Evolutionary conservation across 2,888 invertebrate genomes (phyloP), one percentile per base, ranked within the genome.

Genomic region (Noctua pronuba): DNA sequence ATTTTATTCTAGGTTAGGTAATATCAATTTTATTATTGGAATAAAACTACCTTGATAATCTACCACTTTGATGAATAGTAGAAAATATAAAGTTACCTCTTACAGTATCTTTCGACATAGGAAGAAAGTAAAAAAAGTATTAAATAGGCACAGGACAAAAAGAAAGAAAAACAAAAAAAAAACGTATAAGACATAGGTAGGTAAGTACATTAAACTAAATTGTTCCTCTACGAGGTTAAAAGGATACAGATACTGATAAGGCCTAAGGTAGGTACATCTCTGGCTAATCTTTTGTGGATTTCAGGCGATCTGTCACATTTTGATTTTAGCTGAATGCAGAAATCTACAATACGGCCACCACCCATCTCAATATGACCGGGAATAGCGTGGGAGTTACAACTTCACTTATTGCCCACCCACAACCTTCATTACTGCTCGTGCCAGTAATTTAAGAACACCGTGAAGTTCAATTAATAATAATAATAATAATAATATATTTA

Each of bases 391-490:
- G 70, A 55, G 82, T 67, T 46, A 76, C 52, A 79, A 64, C 55
- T 82, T 76, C 46, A 82, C 49, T 82, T 62, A 82, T n/a, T 68
- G 24, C 11, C 66, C 70, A 55, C 77, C 80, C 80, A 80, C 82
- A 1, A 24, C 38, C 60, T 35, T 62, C 62, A 71, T 67, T 82
- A 76, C 70, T 35, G 55, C 38, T 67, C 28, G 52, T 46, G 60
- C 82, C 18, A 67, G 58, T 82, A 66, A 82, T 80, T 75, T 70
- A 62, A 67, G 52, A 67, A 52, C 31, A 52, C 60, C 52, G 24
- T 80, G 24, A 58, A 80, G 55, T 60, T 64, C 13, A 68, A 35
- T 13, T n/a, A n/a, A n/a, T n/a, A n/a, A n/a, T n/a, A n/a, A n/a
- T n/a, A n/a, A n/a, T n/a, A n/a, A n/a, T n/a, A n/a, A n/a, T n/a